phyloP scores from a whole-genome alignment of 2,797 vertebrate genomes.

The Crocodylus rhombifer region DNA sequence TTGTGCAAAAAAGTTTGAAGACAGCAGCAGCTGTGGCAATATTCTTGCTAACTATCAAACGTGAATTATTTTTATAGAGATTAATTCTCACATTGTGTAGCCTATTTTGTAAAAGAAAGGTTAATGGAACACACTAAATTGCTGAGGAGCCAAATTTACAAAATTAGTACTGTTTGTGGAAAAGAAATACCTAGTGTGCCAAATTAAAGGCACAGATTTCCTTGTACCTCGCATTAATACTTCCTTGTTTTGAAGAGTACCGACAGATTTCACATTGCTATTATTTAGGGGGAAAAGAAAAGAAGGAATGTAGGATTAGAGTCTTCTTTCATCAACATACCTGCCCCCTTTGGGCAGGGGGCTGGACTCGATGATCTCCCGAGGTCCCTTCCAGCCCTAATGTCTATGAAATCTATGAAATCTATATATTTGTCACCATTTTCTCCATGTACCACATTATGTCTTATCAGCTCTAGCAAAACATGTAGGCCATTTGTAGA shows the following conservation, averaged over 20 bases:
- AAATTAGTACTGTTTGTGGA: background rate
- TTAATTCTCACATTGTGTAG: background rate
- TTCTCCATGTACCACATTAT: background rate
- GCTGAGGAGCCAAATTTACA: background rate
- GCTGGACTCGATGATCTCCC: too few relatives aligned
- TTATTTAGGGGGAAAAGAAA: background rate
- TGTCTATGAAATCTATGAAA: too few relatives aligned
- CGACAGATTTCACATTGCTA: background rate
- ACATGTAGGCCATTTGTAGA: too few relatives aligned
- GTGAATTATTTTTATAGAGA: background rate
- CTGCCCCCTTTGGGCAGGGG: background rate
- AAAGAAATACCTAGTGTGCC: background rate
- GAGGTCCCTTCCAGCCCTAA: too few relatives aligned
- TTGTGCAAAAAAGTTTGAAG: background rate
- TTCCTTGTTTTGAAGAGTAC: background rate
- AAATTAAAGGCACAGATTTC: background rate
- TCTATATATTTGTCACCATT: too few relatives aligned
- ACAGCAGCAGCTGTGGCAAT: background rate
- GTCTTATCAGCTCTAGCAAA: background rate
- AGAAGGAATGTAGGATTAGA: background rate
- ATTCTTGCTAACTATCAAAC: background rate
- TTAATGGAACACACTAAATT: background rate
- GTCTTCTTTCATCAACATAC: background rate
- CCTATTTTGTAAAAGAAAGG: background rate
- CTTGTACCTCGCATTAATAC: rapidly evolving